Evolutionary conservation across 2,888 invertebrate genomes (phyloP), one percentile per base, ranked within the genome.

Genomic region (Dicycla oo): DNA sequence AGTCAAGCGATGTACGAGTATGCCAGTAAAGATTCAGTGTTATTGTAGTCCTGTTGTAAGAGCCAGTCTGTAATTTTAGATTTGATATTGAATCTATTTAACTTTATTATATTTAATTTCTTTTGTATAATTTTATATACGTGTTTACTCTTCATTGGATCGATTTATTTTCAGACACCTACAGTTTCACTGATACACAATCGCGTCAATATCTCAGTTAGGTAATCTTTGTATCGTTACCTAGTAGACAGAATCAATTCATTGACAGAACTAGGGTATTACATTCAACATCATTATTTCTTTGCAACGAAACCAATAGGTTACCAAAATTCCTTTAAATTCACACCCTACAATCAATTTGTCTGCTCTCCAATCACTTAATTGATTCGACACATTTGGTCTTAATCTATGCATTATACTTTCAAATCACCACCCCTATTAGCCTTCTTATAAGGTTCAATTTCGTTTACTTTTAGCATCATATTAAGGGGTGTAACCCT

Each of bases 341-440:
- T 66, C 74, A 43, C 61, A 70, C 83, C 72, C 67, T 76, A 38
- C 70, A 65, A 74, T 81, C 79, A 82, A 85, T 88, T 86, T 86
- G 75, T 83, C 87, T 78, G 74, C 70, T 85, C 86, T 75, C 83
- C 94, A 94, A 94, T 95, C 90, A 94, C 92, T 91, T 94, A 95
- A 95, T 94, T 93, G 94, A 93, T 93, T 93, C 90, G 90, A 88
- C 91, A 92, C 91, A 92, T 93, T 92, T 91, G 85, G 80, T 68
- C 77, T 82, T 79, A 85, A 86, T 85, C 83, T 85, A 66, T 69
- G 57, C 69, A 72, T 75, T 69, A 54, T 13, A 61, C 62, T 53
- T 75, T 83, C 5, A 67, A 61, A 70, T 62, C 60, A 49, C 51
- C 60, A 62, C 20, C 45, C 64, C 26, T 79, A 73, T 18, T 0